These are phyloP conservation scores for Taenioides sp. DNA, from an alignment of 2,797 vertebrate genomes.

Conservation along the genomic window DNA sequence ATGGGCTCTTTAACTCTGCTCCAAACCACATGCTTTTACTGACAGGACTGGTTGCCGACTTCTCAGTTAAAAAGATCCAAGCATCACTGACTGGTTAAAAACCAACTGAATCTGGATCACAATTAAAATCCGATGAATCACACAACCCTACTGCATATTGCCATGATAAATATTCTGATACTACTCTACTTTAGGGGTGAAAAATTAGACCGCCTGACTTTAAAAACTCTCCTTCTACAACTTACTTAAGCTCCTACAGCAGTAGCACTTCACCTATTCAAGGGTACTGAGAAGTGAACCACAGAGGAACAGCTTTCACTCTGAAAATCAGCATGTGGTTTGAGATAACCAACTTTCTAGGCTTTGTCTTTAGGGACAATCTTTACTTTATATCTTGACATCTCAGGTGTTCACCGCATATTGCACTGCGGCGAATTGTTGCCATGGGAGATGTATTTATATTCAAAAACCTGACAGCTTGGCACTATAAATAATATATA, in stretches of 20 bases:
- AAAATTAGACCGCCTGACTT: conserved; percentile 6
- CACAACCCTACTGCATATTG: no score
- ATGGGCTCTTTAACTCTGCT: no score
- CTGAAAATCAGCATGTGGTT: conserved; percentile 19
- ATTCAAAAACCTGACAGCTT: conserved; percentile 34
- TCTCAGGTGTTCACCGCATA: conserved; percentile 39
- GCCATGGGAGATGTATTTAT: conserved; percentile 18
- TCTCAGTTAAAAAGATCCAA: no score
- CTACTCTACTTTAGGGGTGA: conserved; percentile 19
- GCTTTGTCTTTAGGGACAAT: conserved; percentile 42
- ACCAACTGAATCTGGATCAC: no score
- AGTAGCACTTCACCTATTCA: conserved; percentile 32
- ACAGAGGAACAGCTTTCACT: conserved; percentile 27
- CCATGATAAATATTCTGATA: not conserved
- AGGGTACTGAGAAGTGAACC: conserved; percentile 32
- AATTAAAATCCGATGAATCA: no score
- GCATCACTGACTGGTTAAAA: no score
- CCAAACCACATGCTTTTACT: no score
- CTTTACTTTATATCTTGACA: conserved; percentile 24
- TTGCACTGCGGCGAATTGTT: conserved; percentile 30
- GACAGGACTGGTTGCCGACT: no score
- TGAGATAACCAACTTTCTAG: conserved; percentile 37
- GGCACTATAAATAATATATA: conserved; percentile 44
- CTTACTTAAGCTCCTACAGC: conserved; percentile 17
- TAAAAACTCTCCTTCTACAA: conserved; percentile 12